Base-by-base conservation (phyloP, 2,797 vertebrate species). In the Lemur catta region DNA sequence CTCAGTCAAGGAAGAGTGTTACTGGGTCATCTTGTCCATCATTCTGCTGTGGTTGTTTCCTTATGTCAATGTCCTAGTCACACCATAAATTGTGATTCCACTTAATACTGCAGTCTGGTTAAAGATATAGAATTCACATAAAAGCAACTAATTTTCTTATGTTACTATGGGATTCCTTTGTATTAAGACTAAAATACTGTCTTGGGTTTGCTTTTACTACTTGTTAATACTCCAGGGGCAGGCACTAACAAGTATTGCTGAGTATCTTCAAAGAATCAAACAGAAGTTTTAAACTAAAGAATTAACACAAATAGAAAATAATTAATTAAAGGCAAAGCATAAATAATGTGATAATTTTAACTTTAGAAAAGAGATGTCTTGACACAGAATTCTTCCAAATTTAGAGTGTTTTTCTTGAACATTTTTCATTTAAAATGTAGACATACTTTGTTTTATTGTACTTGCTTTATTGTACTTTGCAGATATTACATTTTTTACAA, bases 1-100 rank as follows among this genome's bases (percentile, higher is more conserved):
- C 52, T 87, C 90, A 92, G 86, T 94, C 35, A 52, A 92, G 91
- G 59, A 94, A 67, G n/a, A 95, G 63, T 80, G 75, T 96, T 71
- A 89, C 59, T 28, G 33, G 84, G 93, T 97, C 69, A 82, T 90
- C 30, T 38, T 96, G 69, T 71, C 38, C 22, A 41, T 95, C 84
- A 75, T 61, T 97, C 38, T 20, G 43, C 46, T 69, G 38, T 88
- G 14, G 35, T 76, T 88, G 8, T 89, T 87, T 86, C 26, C 38
- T 75, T 65, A 72, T 59, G 26, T 96, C 48, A 88, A 14, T 91
- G 82, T 71, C 48, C 55, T 71, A 15, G n/a, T 81, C 59, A 89
- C n/a, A 89, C 20, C 20, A 26, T 55, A 86, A 78, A 89, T 35
- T 84, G 43, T 92, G 61, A 91, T 30, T 91, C 35, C 38, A 43